Evolutionary conservation across 2,888 invertebrate genomes (phyloP).

Genomic region (Gibbula magus): DNA sequence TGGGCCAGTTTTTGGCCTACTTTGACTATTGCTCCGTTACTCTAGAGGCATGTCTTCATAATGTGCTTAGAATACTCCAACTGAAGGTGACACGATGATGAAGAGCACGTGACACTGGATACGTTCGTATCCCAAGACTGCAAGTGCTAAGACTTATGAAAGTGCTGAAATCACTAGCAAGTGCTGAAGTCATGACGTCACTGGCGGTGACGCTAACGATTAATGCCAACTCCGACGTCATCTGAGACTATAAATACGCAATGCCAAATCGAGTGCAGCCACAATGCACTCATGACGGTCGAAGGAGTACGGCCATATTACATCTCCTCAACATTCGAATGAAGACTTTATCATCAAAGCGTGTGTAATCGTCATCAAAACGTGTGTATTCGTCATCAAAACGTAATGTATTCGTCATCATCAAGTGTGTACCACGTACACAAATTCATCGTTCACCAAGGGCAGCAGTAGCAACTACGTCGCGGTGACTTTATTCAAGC

Average conservation of each 20-base stretch:
- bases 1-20: not conserved
- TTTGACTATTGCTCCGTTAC: not conserved
- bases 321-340: constrained; percentile 21
- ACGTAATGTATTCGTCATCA: not conserved
- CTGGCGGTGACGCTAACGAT: not conserved
- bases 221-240: not conserved
- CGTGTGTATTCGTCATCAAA: not conserved
- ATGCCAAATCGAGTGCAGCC: not conserved
- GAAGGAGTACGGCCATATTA: constrained; percentile 8
- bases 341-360: constrained; percentile 11
- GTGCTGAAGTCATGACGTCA: constrained; percentile 15
- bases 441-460: constrained; percentile 14
- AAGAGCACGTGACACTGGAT: not conserved
- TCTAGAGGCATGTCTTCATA: not conserved
- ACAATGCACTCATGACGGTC: not conserved
- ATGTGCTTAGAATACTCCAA: constrained; percentile 15
- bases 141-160: constrained; percentile 6
- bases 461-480: constrained; percentile 20
- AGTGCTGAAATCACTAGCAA: constrained; percentile 12
- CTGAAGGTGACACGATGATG: not conserved
- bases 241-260: not conserved
- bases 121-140: not conserved
- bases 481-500: constrained; percentile 1
- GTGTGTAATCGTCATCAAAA: constrained; percentile 21
- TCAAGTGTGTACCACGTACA: constrained; percentile 14